Percentiles rank a stretch among this genome's conserved stretches.
These are phyloP conservation scores for Perca fluviatilis DNA, from an alignment of 2,113 vertebrate genomes.

Conservation along the genomic window DNA sequence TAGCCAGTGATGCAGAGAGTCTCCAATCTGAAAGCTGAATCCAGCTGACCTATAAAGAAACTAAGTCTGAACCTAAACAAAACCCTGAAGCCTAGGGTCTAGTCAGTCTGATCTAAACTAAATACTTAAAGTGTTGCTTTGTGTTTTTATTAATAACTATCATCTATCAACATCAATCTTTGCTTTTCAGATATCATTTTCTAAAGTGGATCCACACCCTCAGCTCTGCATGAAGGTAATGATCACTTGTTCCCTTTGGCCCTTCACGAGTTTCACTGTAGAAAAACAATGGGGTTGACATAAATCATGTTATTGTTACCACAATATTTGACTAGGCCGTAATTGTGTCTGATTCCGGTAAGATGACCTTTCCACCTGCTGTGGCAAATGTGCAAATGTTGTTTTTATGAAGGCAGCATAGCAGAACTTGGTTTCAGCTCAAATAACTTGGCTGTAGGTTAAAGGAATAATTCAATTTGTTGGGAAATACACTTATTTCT, in stretches of 20 bases:
- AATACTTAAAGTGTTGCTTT: slow-evolving; percentile 67
- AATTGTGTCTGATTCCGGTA: not conserved
- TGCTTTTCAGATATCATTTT: slow-evolving; percentile 85
- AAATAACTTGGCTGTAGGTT: not conserved
- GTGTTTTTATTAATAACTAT: not conserved
- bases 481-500: not conserved
- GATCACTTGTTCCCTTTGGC: not conserved
- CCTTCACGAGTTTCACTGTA: not conserved
- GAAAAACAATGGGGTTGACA: not conserved
- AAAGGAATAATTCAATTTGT: not conserved
- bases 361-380: not conserved
- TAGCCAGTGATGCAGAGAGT: slow-evolving; percentile 8
- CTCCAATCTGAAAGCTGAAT: not conserved
- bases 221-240: slow-evolving; percentile 91
- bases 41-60: not conserved
- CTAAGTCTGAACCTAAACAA: not conserved
- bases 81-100: not conserved
- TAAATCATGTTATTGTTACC: not conserved
- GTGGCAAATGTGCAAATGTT: not conserved
- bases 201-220: slow-evolving; percentile 88
- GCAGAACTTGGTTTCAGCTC: not conserved
- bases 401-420: not conserved
- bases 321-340: not conserved
- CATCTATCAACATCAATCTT: not conserved
- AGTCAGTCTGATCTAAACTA: not conserved